Evolutionary conservation across 2,797 vertebrate species (phyloP), one percentile per base, ranked within the genome.

Genomic region (Dallia pectoralis): DNA sequence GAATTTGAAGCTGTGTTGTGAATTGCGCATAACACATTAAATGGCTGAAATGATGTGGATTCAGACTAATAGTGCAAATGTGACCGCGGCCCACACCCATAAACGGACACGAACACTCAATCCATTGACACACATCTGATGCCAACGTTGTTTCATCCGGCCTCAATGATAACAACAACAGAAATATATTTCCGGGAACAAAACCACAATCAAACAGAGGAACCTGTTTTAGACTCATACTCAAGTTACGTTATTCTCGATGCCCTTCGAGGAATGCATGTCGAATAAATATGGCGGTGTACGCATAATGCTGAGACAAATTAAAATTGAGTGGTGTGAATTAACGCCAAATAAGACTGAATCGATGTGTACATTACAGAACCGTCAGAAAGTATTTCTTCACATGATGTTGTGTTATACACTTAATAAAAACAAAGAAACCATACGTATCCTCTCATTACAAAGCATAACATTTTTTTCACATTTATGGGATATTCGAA

Each of bases 41-140:
- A 74, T 64, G 73, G 25, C 75, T 81, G 67, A 79, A 74, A 76
- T 68, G 77, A 33, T 51, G 71, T 67, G 70, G 69, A 77, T 72
- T 62, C 71, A 62, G 69, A 65, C 75, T 84, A 79, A 81, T 81
- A 72, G 69, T 51, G 22, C 32, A 74, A 69, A 78, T 73, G 69
- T 29, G 61, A 18, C 0, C 14, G 32, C 6, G 29, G 11, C 56
- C 29, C 63, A 32, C 63, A 65, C 63, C 22, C 59, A 19, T 11
- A 19, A 30, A 30, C 14, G n/a, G 30, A 65, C 32, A 22, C 63
- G n/a, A 18, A 36, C 63, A 65, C 63, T 32, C 63, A 36, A 22
- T 33, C 32, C 63, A 65, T 36, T 32, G 19, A 65, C 27, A 65
- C 18, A 30, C 53, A 65, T 36, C 19, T 65, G 63, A 32, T 65